Percentiles rank a stretch among this genome's conserved stretches.
Conservation (phyloP, 2,888 invertebrate species). For the Hydroisotoma schaefferi region DNA sequence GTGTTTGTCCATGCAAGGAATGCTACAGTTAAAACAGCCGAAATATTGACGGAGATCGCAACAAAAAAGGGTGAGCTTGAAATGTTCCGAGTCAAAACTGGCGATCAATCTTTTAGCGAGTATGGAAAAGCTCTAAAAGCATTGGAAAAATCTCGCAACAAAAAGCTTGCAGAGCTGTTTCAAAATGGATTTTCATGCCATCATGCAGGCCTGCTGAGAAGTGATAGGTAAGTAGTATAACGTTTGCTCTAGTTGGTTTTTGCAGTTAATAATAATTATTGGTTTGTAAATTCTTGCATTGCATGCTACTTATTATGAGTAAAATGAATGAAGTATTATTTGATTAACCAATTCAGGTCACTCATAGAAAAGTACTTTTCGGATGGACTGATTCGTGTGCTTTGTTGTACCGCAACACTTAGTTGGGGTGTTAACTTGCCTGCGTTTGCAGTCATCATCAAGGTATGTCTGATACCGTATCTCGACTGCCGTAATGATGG, state of each 20-base stretch:
- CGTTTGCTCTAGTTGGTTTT: slow-evolving; percentile 41
- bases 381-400: slow-evolving; percentile 76
- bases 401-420: slow-evolving; percentile 91
- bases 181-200: slow-evolving; percentile 86
- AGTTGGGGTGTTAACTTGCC: slow-evolving; percentile 99
- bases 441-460: slow-evolving; percentile 94
- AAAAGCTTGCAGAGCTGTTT: slow-evolving; percentile 77
- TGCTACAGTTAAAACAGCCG: slow-evolving; percentile 87
- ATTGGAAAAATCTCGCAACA: slow-evolving; percentile 71
- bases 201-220: slow-evolving; percentile 90
- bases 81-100: slow-evolving; percentile 65
- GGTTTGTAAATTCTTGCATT: neutral
- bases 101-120: slow-evolving; percentile 53
- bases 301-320: slow-evolving; percentile 9
- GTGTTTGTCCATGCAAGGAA: slow-evolving; percentile 66
- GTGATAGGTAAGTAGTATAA: slow-evolving; percentile 74
- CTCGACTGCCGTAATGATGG: too few relatives aligned
- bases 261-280: neutral
- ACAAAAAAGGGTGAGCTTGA: slow-evolving; percentile 68
- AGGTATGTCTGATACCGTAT: slow-evolving; percentile 63
- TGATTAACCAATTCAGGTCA: slow-evolving; percentile 61
- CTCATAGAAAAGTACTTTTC: slow-evolving; percentile 87
- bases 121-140: slow-evolving; percentile 67
- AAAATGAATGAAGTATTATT: too few relatives aligned
- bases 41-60: slow-evolving; percentile 75